Percentiles rank a stretch among this genome's conserved stretches.
phyloP scores from a whole-genome alignment of 2,113 vertebrate genomes.

The Mustela lutreola region DNA sequence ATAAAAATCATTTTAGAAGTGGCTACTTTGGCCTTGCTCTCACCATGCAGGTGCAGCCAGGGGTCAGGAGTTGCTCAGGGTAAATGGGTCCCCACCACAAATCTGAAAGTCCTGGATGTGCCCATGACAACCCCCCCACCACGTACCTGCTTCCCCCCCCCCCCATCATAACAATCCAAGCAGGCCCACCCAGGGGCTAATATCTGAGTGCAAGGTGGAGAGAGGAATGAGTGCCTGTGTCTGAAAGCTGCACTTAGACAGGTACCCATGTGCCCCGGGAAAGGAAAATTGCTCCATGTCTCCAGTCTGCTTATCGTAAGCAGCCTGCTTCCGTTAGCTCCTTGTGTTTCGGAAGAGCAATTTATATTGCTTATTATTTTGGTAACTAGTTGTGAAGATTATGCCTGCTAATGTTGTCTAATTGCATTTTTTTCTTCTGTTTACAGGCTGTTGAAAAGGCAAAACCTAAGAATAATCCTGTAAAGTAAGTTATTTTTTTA shows the following conservation, averaged over 20 bases:
- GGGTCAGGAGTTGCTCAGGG: constrained; percentile 56
- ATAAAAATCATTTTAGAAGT: constrained; percentile 84
- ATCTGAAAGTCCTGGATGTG: not conserved
- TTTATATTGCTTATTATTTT: constrained; percentile 58
- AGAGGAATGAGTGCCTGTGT: not conserved
- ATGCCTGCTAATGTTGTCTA: constrained; percentile 77
- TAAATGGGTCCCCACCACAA: not conserved
- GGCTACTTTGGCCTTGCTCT: constrained; percentile 56
- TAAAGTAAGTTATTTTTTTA: constrained; percentile 93
- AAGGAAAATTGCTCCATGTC: not conserved
- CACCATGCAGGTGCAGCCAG: not conserved
- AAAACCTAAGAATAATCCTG: constrained; percentile 93
- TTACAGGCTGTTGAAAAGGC: constrained; percentile 95
- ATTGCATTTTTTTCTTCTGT: constrained; percentile 86
- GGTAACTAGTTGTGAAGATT: constrained; percentile 62
- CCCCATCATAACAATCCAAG: not conserved
- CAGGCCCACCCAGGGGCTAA: not conserved
- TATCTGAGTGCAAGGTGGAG: not conserved
- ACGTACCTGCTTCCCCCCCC: accelerated
- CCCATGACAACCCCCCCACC: not conserved
- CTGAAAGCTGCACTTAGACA: not conserved
- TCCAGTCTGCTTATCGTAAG: not conserved
- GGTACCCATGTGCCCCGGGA: not conserved
- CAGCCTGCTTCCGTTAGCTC: not conserved
- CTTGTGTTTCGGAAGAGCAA: constrained; percentile 7